phyloP scores from a whole-genome alignment of 2,888 invertebrate genomes.

The Sarcophaga variegata region DNA sequence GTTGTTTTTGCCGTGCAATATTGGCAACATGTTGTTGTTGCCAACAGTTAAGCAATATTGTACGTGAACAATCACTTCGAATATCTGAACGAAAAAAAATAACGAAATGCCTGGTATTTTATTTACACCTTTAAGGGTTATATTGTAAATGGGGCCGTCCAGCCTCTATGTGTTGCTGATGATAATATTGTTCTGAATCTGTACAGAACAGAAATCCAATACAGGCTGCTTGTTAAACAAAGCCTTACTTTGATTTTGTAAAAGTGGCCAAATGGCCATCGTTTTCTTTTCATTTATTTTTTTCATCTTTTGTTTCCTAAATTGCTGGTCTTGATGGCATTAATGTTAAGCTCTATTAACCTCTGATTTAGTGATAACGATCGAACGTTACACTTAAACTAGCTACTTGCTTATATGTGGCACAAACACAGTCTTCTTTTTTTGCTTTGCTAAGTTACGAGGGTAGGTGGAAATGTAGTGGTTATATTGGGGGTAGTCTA shows the following conservation, averaged over 20 bases:
- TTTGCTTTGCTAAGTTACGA: background rate
- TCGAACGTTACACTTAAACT: constrained; percentile 74
- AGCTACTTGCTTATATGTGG: constrained; percentile 58
- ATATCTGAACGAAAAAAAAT: constrained; percentile 68
- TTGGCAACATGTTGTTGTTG: constrained; percentile 47
- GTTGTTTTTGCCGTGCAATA: constrained; percentile 2
- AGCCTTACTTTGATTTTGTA: constrained; percentile 10
- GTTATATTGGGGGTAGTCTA: too few relatives aligned
- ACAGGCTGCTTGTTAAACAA: constrained; percentile 6
- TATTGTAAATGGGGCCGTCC: constrained; percentile 12
- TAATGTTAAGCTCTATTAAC: constrained; percentile 79
- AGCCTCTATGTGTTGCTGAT: background rate
- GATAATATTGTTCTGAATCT: constrained; percentile 46
- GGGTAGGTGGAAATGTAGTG: background rate
- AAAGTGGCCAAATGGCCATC: constrained; percentile 21
- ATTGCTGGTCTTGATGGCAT: constrained; percentile 42
- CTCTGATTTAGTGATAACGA: constrained; percentile 82
- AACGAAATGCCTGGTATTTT: constrained; percentile 59
- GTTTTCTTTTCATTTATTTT: background rate
- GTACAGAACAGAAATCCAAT: background rate
- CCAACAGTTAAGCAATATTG: constrained; percentile 61
- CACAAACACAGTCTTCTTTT: background rate
- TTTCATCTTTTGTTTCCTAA: constrained; percentile 10
- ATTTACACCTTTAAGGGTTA: constrained; percentile 60
- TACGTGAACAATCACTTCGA: constrained; percentile 58